Evolutionary conservation across 2,888 invertebrate genomes (phyloP), one percentile per base, ranked within the genome.

Genomic region (Erebia ligea): DNA sequence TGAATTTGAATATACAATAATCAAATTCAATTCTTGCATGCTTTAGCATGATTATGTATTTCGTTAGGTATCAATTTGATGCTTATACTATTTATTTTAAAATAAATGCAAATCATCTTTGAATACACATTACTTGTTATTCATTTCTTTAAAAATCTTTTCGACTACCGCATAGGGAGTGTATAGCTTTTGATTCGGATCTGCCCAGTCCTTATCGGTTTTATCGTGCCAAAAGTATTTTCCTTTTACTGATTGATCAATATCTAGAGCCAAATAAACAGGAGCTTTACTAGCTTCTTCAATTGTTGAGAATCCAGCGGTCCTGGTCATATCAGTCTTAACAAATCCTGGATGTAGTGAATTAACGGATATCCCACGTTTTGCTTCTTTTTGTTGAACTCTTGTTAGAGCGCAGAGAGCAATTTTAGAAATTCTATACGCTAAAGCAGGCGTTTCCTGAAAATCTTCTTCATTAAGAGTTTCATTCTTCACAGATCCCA

Each of bases 221-320:
- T 79, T 79, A 42, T 82, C 80, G 52, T 71, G 81, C 80, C 80
- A 82, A 54, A 81, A 72, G 59, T 79, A 81, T 71, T 78, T 77
- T 10, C 82, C 82, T 73, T 81, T 81, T 1, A 79, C 40, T 1
- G 77, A 76, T 66, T 81, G 79, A 10, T 79, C 76, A 10, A 75
- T 73, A 19, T 82, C 81, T 42, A 82, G 69, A 9, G 78, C 80
- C 45, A 82, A 71, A 67, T 78, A 81, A 0, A 75, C 76, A 0
- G 81, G 79, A 1, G 79, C 70, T 50, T 71, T 40, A 59, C 76
- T 69, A 0, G 79, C 64, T 58, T 78, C 76, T 48, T 81, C 79
- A 34, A 73, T 17, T 6, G 75, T 75, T 6, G 77, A 65, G 15
- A 74, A 17, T 2, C 82, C 82, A 15, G 52, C 25, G 50, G 74